Conservation (phyloP, 2,113 vertebrate species). For the Apeltes quadracus region DNA sequence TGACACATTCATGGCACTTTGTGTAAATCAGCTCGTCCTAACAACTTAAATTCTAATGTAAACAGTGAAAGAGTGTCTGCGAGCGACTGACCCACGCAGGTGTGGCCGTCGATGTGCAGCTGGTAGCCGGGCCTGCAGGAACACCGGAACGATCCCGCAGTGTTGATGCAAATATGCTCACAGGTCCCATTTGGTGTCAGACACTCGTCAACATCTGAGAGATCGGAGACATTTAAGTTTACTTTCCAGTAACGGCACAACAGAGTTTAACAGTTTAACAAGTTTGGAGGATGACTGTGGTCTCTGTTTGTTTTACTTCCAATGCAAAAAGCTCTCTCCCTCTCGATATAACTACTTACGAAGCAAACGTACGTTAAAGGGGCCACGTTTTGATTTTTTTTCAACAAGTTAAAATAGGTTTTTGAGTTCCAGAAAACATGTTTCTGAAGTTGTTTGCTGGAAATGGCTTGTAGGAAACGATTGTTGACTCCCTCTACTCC, state of each 20-base stretch:
- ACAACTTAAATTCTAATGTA: conserved; percentile 33
- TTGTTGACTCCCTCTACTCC: too few relatives aligned
- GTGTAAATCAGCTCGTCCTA: conserved; percentile 23
- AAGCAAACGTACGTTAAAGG: too few relatives aligned
- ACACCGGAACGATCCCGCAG: conserved; percentile 77
- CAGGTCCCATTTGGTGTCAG: conserved; percentile 64
- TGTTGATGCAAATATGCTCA: conserved; percentile 80
- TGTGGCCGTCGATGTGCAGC: conserved; percentile 80
- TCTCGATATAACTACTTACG: too few relatives aligned
- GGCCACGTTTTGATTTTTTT: too few relatives aligned
- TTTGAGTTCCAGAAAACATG: too few relatives aligned
- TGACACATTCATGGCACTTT: conserved; percentile 5
- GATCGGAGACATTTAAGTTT: conserved; percentile 25
- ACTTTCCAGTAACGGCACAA: neutral
- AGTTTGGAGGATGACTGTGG: conserved; percentile 1
- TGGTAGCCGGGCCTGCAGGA: conserved; percentile 80
- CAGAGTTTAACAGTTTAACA: neutral
- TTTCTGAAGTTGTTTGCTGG: too few relatives aligned
- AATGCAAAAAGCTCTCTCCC: too few relatives aligned
- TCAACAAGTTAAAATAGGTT: too few relatives aligned
- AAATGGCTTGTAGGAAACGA: too few relatives aligned
- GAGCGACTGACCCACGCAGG: conserved; percentile 80
- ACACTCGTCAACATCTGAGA: conserved; percentile 82
- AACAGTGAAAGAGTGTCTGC: conserved; percentile 13
- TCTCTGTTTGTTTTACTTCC: too few relatives aligned